Base-by-base conservation (phyloP, 2,888 invertebrate genomes). In the Drosophila meridiana region DNA sequence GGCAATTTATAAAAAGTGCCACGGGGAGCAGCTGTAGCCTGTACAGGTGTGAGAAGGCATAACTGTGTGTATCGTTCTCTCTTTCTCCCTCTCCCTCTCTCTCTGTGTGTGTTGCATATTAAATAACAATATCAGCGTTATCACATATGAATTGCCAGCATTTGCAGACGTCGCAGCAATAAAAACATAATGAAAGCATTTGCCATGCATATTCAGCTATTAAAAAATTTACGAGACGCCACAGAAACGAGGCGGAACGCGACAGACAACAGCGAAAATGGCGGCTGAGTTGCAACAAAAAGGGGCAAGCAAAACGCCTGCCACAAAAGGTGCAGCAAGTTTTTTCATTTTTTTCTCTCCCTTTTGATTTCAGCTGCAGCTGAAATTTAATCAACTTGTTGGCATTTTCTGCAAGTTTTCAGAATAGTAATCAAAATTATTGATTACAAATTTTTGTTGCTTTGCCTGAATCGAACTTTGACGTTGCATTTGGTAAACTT, bases 151-250 rank as follows among this genome's bases (percentile, higher is more conserved):
- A 77, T 68, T 65, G 73, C 58, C 65, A 68, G 75, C 80, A 72
- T 67, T 86, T 70, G 69, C 79, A 69, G 79, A 65, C 74, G 56
- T 73, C 40, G 60, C 52, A 69, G 52, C 62, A 81, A 73, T 82
- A 84, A 84, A 84, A 87, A 71, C 69, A 65, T 84, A 79, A 84
- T 84, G 84, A 87, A 83, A 84, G 63, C 65, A 75, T 76, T 81
- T 86, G 47, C 55, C 72, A 68, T 77, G 71, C 69, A 80, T 75
- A 76, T 76, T 73, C 66, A 56, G 52, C 65, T 56, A 61, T 83
- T 80, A 70, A 69, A 63, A 60, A 61, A 80, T 83, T 70, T 77
- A 80, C 71, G 74, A 69, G 64, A 58, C 32, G 47, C 59, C 38
- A 52, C 40, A 60, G 40, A 40, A 47, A 14, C 47, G 32, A 50